Base-by-base conservation (phyloP, 2,888 invertebrate genomes). In the Ectobius pallidus region DNA sequence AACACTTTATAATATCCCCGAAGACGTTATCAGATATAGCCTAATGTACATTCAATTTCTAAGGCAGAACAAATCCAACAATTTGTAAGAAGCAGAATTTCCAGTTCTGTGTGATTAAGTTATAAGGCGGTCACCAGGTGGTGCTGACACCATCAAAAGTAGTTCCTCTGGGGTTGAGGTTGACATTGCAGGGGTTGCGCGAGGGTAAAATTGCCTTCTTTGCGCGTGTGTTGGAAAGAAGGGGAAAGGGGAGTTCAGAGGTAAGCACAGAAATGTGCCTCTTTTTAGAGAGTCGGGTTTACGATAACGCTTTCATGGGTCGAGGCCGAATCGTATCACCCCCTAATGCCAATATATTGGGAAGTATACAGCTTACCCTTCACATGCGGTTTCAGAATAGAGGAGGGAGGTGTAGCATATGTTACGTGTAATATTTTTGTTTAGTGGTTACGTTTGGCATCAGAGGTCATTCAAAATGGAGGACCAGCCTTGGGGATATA, bases 121-220 rank as follows among this genome's bases (percentile, higher is more conserved):
- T 69, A 62, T 46, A 73, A 69, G 72, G 62, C 39, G 69, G 69
- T 34, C 42, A 46, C 69, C 72, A 73, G 72, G 72, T 73, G 72
- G 61, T 52, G 52, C 44, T 73, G 72, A 69, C 69, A 69, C 62
- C 20, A 61, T 73, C 69, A 62, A 46, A 62, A 62, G 46, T 69
- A 69, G 69, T 69, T 63, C 72, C 46, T 52, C 46, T 18, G 25
- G 46, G 67, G 20, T 65, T n/a, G 46, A 65, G 65, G 65, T 34
- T 63, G 63, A 63, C 39, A 22, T 14, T 22, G 42, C 39, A 22
- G 39, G 20, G 32, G 63, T 34, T 22, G 42, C 14, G 22, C 11
- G 65, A 30, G 65, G 65, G 65, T 65, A 27, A 39, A 65, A 65
- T 46, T 65, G 65, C 65, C 65, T 65, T 70, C 61, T 70, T 70